phyloP scores from a whole-genome alignment of 2,113 vertebrate genomes.

The Cromileptes altivelis region DNA sequence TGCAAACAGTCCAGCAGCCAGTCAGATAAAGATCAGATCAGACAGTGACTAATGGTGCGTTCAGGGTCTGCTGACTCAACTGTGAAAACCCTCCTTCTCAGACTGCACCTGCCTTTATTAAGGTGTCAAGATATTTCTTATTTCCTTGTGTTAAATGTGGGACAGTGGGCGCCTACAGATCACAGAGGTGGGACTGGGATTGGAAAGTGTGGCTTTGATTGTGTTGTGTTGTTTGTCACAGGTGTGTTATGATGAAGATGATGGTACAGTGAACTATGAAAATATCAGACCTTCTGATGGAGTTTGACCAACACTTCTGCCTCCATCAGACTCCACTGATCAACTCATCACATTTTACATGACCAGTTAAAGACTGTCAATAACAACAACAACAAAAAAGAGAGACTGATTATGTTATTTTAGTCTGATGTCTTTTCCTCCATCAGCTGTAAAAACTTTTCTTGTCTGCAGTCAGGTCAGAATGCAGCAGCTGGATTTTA shows the following conservation, averaged over 20 bases:
- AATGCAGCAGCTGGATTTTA: not conserved
- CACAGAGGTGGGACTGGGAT: not conserved
- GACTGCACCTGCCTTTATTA: too few relatives aligned
- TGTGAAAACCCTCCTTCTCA: too few relatives aligned
- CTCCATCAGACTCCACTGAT: not conserved
- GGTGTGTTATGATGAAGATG: not conserved
- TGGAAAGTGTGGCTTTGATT: not conserved
- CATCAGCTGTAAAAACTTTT: not conserved
- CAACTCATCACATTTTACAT: not conserved
- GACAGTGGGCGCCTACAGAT: not conserved
- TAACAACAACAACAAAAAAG: too few relatives aligned
- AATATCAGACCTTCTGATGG: not conserved
- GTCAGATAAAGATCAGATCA: too few relatives aligned
- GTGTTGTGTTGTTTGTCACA: not conserved
- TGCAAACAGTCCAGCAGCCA: too few relatives aligned
- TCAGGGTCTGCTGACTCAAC: too few relatives aligned
- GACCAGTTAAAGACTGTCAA: not conserved
- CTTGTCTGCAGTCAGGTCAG: not conserved
- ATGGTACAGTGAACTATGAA: constrained; percentile 9
- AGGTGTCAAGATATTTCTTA: not conserved
- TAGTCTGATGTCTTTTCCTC: not conserved
- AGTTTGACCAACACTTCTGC: not conserved
- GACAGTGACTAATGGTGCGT: too few relatives aligned
- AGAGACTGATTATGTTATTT: too few relatives aligned
- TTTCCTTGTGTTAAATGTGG: not conserved